Percentiles rank a stretch among this genome's conserved stretches.
These are phyloP conservation scores for Micoletzkya japonica DNA, from an alignment of 2,888 invertebrate genomes.

Conservation along the genomic window DNA sequence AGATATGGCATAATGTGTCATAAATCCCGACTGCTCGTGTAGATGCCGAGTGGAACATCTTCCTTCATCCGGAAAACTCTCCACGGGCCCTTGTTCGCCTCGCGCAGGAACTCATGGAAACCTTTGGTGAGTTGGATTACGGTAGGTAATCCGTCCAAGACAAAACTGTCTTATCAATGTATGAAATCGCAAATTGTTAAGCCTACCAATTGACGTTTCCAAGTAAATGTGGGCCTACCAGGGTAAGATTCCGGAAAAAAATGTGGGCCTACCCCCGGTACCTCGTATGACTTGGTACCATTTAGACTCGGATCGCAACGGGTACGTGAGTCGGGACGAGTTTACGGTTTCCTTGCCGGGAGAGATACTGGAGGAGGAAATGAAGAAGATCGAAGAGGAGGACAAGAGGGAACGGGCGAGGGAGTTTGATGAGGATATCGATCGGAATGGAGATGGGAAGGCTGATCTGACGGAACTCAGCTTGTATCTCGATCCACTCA, in stretches of 20 bases:
- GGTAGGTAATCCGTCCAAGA: neutral
- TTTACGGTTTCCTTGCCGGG: conserved; percentile 15
- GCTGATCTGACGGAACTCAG: conserved; percentile 8
- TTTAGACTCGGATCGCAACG: conserved; percentile 14
- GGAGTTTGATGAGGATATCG: conserved; percentile 24
- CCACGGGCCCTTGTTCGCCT: neutral
- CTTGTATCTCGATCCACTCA: conserved; percentile 1
- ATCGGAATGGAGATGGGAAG: conserved; percentile 17
- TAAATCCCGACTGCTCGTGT: neutral
- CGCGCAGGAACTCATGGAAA: conserved; percentile 1
- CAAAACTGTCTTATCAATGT: neutral
- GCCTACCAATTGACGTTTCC: too few species aligned
- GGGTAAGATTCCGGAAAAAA: too few species aligned
- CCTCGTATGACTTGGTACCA: too few species aligned
- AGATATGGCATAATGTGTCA: too few species aligned
- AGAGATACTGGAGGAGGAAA: conserved; percentile 13
- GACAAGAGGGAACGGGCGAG: conserved; percentile 5
- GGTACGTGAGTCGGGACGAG: conserved; percentile 11
- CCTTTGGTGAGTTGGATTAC: conserved; percentile 2
- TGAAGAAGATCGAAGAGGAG: conserved; percentile 24
- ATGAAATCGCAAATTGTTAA: too few species aligned
- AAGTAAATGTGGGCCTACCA: too few species aligned
- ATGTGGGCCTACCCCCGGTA: too few species aligned
- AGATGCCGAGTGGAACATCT: conserved; percentile 12
- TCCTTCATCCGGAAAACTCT: conserved; percentile 25